Evolutionary conservation across 2,888 invertebrate genomes (phyloP).

Genomic region (Molorchus minor): DNA sequence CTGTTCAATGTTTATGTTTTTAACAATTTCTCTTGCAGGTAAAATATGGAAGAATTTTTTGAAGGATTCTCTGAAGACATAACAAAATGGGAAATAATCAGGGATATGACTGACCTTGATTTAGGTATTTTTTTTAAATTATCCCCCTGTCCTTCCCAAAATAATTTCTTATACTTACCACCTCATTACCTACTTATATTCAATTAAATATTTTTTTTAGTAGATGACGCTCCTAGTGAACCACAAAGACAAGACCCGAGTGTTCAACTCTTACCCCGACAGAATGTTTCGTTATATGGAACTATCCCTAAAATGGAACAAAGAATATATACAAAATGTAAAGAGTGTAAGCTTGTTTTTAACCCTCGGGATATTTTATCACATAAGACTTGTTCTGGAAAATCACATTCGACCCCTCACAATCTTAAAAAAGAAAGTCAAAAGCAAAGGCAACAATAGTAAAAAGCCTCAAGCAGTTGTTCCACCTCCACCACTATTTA

Average conservation of each 20-base stretch:
- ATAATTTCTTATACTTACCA: not conserved
- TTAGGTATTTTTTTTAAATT: constrained; percentile 30
- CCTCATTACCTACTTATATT: constrained; percentile 1
- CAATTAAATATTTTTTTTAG: constrained; percentile 26
- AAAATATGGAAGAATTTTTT: constrained; percentile 39
- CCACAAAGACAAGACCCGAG: constrained; percentile 31
- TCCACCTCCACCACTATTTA: constrained; percentile 45
- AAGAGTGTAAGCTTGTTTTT: constrained; percentile 50
- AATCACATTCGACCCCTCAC: constrained; percentile 42
- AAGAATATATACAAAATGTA: constrained; percentile 55
- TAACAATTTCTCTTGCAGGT: constrained; percentile 19
- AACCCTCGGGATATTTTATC: constrained; percentile 38
- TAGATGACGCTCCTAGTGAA: constrained; percentile 27
- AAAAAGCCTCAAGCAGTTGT: constrained; percentile 47
- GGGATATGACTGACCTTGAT: constrained; percentile 37
- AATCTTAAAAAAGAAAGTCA: constrained; percentile 53
- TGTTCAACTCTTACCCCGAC: constrained; percentile 54
- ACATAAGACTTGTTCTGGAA: constrained; percentile 48
- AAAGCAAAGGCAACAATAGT: constrained; percentile 52
- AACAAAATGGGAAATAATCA: constrained; percentile 42
- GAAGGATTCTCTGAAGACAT: constrained; percentile 41
- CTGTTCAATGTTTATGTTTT: constrained; percentile 18
- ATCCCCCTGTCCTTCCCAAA: not conserved
- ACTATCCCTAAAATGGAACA: constrained; percentile 58
- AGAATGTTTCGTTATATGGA: constrained; percentile 57